Conservation (phyloP, 2,113 vertebrate species). For the Mesitornis unicolor region DNA sequence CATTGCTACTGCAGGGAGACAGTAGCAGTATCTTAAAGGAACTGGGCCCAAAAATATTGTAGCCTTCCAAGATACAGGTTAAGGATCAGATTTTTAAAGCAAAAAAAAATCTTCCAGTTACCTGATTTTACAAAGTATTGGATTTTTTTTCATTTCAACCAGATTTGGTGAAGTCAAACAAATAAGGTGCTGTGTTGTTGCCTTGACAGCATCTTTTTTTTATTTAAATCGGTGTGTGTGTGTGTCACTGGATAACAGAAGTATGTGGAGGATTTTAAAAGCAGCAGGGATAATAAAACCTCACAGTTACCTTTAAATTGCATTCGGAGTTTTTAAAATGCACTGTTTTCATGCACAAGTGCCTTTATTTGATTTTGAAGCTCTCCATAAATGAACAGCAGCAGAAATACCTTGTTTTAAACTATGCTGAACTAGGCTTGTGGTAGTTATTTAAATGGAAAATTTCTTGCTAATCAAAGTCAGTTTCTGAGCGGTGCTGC, state of each 20-base stretch:
- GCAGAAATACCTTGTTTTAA: background rate
- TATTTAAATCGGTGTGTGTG: slow-evolving; percentile 37
- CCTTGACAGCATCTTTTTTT: slow-evolving; percentile 57
- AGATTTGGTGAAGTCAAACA: slow-evolving; percentile 37
- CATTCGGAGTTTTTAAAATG: background rate
- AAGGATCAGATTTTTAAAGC: slow-evolving; percentile 51
- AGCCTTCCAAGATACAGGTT: background rate
- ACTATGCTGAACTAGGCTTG: background rate
- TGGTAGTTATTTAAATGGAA: background rate
- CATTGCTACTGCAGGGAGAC: background rate
- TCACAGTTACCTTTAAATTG: background rate
- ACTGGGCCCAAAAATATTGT: slow-evolving; percentile 29
- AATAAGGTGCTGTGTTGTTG: slow-evolving; percentile 18
- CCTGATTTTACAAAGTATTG: slow-evolving; percentile 40
- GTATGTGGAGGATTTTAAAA: background rate
- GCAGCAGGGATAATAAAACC: background rate
- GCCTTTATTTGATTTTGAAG: background rate
- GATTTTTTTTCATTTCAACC: background rate
- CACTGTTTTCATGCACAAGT: background rate
- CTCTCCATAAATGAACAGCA: background rate
- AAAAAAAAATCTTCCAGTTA: slow-evolving; percentile 7
- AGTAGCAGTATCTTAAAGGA: background rate
- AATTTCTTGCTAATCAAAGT: slow-evolving; percentile 10
- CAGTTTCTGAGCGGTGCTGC: background rate
- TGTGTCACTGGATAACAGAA: slow-evolving; percentile 13